These are phyloP conservation scores for Drosophila carrolli DNA, from an alignment of 1,140 invertebrate species.

Conservation along the genomic window DNA sequence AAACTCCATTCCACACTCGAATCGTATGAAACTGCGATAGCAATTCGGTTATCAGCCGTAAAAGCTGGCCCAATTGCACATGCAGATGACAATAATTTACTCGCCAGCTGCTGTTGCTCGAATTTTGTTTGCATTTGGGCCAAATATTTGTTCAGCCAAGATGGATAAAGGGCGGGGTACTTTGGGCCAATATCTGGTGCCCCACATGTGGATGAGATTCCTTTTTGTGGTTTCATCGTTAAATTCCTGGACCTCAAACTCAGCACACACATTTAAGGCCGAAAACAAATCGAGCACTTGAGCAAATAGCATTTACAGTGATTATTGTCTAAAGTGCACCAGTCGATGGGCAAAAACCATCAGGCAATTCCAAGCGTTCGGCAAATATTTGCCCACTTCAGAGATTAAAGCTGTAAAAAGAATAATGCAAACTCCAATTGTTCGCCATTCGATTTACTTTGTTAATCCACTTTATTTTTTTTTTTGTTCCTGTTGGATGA, in stretches of 20 bases:
- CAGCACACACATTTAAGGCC: constrained; percentile 44
- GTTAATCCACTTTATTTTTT: constrained; percentile 4
- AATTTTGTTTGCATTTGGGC: constrained; percentile 57
- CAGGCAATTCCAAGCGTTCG: constrained; percentile 1
- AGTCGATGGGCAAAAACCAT: background rate
- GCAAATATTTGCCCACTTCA: constrained; percentile 9
- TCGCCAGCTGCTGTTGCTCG: constrained; percentile 16
- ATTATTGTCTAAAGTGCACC: constrained; percentile 23
- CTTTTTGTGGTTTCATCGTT: constrained; percentile 35
- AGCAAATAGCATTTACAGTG: constrained; percentile 46
- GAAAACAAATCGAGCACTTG: constrained; percentile 37
- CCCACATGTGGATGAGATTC: constrained; percentile 8
- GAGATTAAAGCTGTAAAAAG: background rate
- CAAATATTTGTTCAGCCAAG: constrained; percentile 59
- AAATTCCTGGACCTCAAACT: constrained; percentile 40
- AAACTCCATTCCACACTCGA: background rate
- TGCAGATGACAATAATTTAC: constrained; percentile 33
- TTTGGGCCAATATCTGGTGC: background rate
- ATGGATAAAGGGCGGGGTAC: background rate
- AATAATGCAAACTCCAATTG: constrained; percentile 3
- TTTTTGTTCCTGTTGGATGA: background rate
- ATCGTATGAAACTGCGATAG: constrained; percentile 1
- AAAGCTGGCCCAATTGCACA: constrained; percentile 18
- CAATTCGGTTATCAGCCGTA: background rate
- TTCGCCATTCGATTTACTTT: constrained; percentile 1